Conservation (phyloP, 2,113 vertebrate species). For the Otis tarda region DNA sequence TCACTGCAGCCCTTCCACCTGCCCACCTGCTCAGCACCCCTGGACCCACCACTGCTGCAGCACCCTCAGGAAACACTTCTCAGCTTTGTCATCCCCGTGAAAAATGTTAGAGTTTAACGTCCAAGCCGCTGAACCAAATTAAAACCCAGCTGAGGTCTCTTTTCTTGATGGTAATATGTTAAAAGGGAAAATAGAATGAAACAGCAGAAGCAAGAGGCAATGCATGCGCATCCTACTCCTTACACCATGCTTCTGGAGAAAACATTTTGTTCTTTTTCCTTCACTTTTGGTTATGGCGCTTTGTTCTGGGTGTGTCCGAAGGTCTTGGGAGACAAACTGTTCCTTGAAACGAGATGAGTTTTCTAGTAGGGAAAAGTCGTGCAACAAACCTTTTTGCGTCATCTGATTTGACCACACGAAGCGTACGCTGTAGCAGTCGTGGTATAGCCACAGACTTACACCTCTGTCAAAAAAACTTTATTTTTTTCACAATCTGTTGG, state of each 20-base stretch:
- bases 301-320: background rate
- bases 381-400: background rate
- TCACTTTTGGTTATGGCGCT: background rate
- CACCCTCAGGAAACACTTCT: background rate
- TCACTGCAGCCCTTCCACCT: background rate
- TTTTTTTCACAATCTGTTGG: background rate
- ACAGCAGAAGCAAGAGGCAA: background rate
- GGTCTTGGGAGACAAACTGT: background rate
- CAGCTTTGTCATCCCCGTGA: background rate
- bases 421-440: background rate
- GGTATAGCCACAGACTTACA: background rate
- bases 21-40: accelerated
- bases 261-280: background rate
- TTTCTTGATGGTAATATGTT: background rate
- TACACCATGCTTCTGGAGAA: background rate
- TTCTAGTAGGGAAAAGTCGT: background rate
- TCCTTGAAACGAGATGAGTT: background rate
- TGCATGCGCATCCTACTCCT: background rate
- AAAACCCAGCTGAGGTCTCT: background rate
- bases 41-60: background rate
- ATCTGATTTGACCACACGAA: background rate
- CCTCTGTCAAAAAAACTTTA: background rate
- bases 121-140: background rate
- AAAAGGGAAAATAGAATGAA: background rate
- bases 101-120: background rate